Evolutionary conservation across 2,888 invertebrate genomes (phyloP).

Genomic region (Standfussiana lucernea): DNA sequence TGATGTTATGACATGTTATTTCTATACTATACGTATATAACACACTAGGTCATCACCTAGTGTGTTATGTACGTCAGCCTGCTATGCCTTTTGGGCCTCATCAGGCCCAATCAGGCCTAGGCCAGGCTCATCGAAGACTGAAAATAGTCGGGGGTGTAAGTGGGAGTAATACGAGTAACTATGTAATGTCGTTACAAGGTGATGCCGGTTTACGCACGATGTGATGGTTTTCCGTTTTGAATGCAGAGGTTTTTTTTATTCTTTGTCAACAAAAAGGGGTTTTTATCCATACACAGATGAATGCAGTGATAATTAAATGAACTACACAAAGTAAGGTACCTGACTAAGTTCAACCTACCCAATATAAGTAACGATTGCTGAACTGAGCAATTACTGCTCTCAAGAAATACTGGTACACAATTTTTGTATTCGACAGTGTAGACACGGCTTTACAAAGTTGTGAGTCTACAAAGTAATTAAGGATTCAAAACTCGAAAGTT

Average conservation of each 20-base stretch:
- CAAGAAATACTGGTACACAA: not conserved
- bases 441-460: constrained; percentile 17
- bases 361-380: not conserved
- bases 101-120: no score
- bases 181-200: not conserved
- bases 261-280: no score
- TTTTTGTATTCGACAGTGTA: constrained; percentile 5
- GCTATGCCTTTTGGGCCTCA: no score
- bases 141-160: not conserved
- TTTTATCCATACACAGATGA: no score
- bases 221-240: not conserved
- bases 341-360: not conserved
- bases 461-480: constrained; percentile 49
- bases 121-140: not conserved
- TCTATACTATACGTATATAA: no score
- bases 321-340: not conserved
- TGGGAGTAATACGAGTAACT: not conserved
- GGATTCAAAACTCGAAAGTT: constrained; percentile 40
- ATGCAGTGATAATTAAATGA: not conserved
- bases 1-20: not conserved
- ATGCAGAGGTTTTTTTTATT: no score
- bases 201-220: not conserved
- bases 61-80: no score
- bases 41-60: no score
- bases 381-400: not conserved